A percentile compares a stretch with the other conserved stretches of the same genome.
These are phyloP conservation scores for Apostichopus parvimensis DNA, from an alignment of 35 echinoderm and acorn worm genomes.

Conservation along the genomic window DNA sequence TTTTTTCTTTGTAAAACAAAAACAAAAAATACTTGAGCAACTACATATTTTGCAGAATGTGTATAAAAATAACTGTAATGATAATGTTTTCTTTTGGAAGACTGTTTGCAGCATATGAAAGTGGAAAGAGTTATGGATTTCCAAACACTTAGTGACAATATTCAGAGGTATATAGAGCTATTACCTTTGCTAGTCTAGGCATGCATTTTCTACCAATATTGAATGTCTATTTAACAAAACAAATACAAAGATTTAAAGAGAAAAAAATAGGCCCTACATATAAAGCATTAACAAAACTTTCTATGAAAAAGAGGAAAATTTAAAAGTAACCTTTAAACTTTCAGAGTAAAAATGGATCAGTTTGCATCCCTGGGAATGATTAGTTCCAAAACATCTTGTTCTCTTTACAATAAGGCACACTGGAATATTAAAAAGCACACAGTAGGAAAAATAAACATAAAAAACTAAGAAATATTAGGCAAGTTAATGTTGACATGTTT, in stretches of 20 bases:
- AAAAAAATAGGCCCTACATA: too few relatives aligned
- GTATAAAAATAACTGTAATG: constrained; percentile 2
- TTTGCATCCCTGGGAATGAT: constrained; percentile 1
- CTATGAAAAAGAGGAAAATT: not conserved
- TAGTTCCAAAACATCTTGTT: not conserved
- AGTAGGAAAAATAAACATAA: not conserved
- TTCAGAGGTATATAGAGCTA: constrained; percentile 32
- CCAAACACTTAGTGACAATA: constrained; percentile 26
- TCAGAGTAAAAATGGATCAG: not conserved
- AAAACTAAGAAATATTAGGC: not conserved
- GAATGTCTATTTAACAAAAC: not conserved
- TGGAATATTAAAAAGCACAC: constrained; percentile 19
- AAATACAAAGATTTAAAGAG: not conserved
- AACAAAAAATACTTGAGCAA: not conserved
- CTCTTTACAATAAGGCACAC: not conserved
- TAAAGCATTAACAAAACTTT: not conserved
- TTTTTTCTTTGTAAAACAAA: not conserved
- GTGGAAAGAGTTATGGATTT: constrained; percentile 54
- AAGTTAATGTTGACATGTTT: constrained; percentile 1
- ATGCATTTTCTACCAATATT: not conserved
- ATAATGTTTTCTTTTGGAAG: constrained; percentile 5
- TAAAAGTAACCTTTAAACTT: not conserved
- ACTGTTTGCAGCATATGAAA: constrained; percentile 55
- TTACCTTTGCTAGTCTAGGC: constrained; percentile 14
- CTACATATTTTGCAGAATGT: constrained; percentile 44